phyloP scores from a whole-genome alignment of 1,140 invertebrate species.

The Luehdorfia chinensis region DNA sequence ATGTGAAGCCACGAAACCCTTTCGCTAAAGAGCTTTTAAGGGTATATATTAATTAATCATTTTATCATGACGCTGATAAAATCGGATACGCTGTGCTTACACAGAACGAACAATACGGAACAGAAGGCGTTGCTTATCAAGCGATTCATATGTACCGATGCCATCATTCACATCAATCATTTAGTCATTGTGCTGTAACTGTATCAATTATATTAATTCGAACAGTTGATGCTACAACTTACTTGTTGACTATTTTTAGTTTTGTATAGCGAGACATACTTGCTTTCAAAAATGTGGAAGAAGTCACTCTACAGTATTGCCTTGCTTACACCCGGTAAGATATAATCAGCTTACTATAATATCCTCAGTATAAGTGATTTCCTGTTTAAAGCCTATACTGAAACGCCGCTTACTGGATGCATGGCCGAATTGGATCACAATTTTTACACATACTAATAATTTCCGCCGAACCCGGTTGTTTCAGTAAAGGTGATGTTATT shows the following conservation, averaged over 20 bases:
- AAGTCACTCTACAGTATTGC: conserved; percentile 76
- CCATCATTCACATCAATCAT: conserved; percentile 60
- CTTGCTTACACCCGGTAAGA: conserved; percentile 76
- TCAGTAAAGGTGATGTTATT: conserved; percentile 56
- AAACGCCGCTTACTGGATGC: conserved; percentile 47
- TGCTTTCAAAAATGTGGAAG: conserved; percentile 76
- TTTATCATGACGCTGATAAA: no score
- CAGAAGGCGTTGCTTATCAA: conserved; percentile 44
- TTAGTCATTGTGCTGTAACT: conserved; percentile 71
- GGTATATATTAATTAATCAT: no score
- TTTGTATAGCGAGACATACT: conserved; percentile 75
- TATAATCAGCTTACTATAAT: conserved; percentile 75
- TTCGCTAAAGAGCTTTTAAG: no score
- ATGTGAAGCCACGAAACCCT: no score
- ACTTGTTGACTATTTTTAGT: conserved; percentile 69
- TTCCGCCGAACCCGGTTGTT: conserved; percentile 34
- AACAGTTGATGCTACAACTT: conserved; percentile 74
- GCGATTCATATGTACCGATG: conserved; percentile 45
- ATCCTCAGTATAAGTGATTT: conserved; percentile 73
- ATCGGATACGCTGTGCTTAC: background rate
- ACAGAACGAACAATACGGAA: background rate
- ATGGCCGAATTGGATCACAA: conserved; percentile 26
- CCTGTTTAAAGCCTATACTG: conserved; percentile 60
- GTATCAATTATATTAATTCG: conserved; percentile 62
- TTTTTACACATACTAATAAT: conserved; percentile 26